Conservation (phyloP, 2,888 invertebrate species). For the Orthosia gracilis region DNA sequence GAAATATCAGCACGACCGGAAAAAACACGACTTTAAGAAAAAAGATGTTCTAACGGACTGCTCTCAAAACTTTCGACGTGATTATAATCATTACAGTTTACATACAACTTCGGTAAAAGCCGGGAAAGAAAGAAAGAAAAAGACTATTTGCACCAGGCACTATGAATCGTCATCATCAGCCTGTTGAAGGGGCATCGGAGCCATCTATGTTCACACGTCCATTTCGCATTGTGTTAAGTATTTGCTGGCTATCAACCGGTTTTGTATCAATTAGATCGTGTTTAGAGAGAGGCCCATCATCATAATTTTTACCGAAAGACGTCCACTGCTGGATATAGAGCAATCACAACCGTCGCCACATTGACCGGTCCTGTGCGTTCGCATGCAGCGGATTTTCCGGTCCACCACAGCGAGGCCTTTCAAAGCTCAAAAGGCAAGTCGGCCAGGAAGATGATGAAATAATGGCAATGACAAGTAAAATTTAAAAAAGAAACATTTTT, state of each 20-base stretch:
- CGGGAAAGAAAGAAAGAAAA: neutral
- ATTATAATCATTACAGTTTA: conserved; percentile 13
- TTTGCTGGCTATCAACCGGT: neutral
- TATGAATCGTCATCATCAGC: too few species aligned
- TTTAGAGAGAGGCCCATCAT: neutral
- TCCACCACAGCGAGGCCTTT: too few species aligned
- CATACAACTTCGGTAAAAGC: neutral
- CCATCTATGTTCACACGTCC: neutral
- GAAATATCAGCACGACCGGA: conserved; percentile 26
- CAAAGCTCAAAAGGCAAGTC: too few species aligned
- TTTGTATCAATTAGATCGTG: neutral
- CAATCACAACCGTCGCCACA: neutral
- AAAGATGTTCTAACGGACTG: conserved; percentile 29
- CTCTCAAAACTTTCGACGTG: conserved; percentile 21
- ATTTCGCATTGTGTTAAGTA: neutral
- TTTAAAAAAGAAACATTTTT: too few species aligned
- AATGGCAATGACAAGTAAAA: too few species aligned
- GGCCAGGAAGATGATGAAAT: too few species aligned
- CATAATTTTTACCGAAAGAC: neutral
- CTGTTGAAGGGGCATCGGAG: too few species aligned
- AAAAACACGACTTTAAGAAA: conserved; percentile 7
- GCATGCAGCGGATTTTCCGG: too few species aligned
- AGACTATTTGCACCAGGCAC: too few species aligned
- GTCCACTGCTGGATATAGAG: neutral
- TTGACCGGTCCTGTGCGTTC: too few species aligned